phyloP scores from a whole-genome alignment of 2,888 invertebrate genomes.

The Tinea pellionella region DNA sequence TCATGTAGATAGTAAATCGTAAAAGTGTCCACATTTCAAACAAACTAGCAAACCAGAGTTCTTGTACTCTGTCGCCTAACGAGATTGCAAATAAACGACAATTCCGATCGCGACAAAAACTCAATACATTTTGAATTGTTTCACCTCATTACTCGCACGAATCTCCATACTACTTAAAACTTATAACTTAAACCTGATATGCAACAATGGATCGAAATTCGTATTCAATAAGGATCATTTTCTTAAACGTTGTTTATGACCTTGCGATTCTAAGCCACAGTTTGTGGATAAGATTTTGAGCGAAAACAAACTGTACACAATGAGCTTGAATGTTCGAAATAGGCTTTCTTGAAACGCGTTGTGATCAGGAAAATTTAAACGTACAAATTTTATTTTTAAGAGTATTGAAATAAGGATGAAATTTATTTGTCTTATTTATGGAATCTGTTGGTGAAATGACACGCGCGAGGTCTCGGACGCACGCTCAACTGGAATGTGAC shows the following conservation, averaged over 20 bases:
- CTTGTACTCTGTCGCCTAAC: conserved; percentile 11
- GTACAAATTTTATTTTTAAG: neutral
- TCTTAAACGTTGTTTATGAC: conserved; percentile 1
- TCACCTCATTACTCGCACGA: conserved; percentile 58
- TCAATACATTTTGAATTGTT: conserved; percentile 49
- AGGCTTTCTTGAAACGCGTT: conserved; percentile 24
- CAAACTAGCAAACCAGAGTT: neutral
- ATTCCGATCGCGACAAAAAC: conserved; percentile 21
- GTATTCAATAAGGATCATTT: conserved; percentile 20
- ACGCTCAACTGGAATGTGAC: conserved; percentile 41
- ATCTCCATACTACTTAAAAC: conserved; percentile 25
- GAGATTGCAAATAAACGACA: conserved; percentile 13
- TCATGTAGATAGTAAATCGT: neutral
- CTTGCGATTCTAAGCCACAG: neutral
- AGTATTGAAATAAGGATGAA: neutral
- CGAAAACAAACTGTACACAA: conserved; percentile 54
- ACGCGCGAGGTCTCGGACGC: conserved; percentile 29
- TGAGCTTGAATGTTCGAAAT: conserved; percentile 47
- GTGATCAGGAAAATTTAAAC: neutral
- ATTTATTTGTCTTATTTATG: neutral
- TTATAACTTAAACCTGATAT: conserved; percentile 20
- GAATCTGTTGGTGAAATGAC: conserved; percentile 30
- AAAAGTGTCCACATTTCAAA: neutral
- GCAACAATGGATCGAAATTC: conserved; percentile 20
- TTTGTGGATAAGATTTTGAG: conserved; percentile 26